Base-by-base conservation (phyloP, 2,797 vertebrate species). In the Myiothlypis chrysogaster region DNA sequence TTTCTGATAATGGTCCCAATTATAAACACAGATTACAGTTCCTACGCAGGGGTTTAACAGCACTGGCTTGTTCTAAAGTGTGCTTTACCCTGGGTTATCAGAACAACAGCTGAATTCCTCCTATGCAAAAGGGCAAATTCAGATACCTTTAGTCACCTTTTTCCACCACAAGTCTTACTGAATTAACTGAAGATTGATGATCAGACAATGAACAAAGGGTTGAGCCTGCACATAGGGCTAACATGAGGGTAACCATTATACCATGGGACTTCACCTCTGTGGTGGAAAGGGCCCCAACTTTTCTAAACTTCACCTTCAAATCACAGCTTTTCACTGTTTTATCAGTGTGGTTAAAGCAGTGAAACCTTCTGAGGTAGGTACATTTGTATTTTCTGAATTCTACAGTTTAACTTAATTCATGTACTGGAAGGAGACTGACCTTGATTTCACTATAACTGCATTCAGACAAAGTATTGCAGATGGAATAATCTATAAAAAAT, bases 81-180 rank as follows among this genome's bases (percentile, higher is more conserved):
- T 91, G 79, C 84, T 94, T 88, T 94, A 93, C 60, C 76, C 65
- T 4, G 4, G 3, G 19, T 88, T 96, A 96, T 96, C 94, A 76
- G 85, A 89, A 70, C 8, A 19, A 41, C 12, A 79, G 65, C 65
- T 72, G 55, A 92, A 91, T 90, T 88, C 89, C 82, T 92, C 63
- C 59, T 28, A 6, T 24, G 47, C 76, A 88, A 91, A 93, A 93
- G 83, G 87, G 72, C 77, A 94, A 91, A 96, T 90, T 82, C 85
- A 94, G 70, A 94, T 84, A 82, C 44, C 87, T 95, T 96, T 91
- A 95, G 52, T 96, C 94, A 94, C 89, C 77, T 76, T 94, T 69
- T 90, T 66, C 89, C 87, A 91, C 49, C 87, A 49, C 4, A 11
- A 63, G 72, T 57, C 52, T 76, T 55, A 15, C 14, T 44, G 89